Percentiles rank a stretch among this genome's conserved stretches.
phyloP scores from a whole-genome alignment of 2,113 vertebrate genomes.

The Brachyhypopomus gauderio region DNA sequence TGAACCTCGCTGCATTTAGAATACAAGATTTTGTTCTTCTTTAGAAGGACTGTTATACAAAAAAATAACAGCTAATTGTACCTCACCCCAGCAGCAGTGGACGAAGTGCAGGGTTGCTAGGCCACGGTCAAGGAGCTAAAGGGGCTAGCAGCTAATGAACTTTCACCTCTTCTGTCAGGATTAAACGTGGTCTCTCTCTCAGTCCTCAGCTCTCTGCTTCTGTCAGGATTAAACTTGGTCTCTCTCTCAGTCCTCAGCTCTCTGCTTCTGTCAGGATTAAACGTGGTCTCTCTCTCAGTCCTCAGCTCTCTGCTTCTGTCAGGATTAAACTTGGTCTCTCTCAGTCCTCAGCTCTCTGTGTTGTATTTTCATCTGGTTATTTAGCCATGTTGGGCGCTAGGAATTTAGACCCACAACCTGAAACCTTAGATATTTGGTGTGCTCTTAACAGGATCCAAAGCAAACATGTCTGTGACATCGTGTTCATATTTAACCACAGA shows the following conservation, averaged over 20 bases:
- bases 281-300: background rate
- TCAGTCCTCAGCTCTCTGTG: too few relatives aligned
- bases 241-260: too few relatives aligned
- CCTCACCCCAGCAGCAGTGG: too few relatives aligned
- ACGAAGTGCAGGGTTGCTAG: background rate
- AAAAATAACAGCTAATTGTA: too few relatives aligned
- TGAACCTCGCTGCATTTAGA: background rate
- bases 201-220: background rate
- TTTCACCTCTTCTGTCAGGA: conserved; percentile 51
- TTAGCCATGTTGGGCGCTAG: too few relatives aligned
- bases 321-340: background rate
- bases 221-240: background rate
- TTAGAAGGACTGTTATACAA: background rate
- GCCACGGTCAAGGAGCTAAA: background rate
- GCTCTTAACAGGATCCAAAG: too few relatives aligned
- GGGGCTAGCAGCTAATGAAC: background rate
- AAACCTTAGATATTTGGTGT: too few relatives aligned
- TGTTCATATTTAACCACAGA: too few relatives aligned
- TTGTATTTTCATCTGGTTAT: too few relatives aligned
- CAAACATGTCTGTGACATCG: too few relatives aligned
- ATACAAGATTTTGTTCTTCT: background rate
- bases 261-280: background rate
- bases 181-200: background rate
- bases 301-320: background rate
- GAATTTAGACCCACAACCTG: too few relatives aligned